These are phyloP conservation scores for Cydia pomonella DNA, from an alignment of 1,140 invertebrate genomes.

Conservation along the genomic window DNA sequence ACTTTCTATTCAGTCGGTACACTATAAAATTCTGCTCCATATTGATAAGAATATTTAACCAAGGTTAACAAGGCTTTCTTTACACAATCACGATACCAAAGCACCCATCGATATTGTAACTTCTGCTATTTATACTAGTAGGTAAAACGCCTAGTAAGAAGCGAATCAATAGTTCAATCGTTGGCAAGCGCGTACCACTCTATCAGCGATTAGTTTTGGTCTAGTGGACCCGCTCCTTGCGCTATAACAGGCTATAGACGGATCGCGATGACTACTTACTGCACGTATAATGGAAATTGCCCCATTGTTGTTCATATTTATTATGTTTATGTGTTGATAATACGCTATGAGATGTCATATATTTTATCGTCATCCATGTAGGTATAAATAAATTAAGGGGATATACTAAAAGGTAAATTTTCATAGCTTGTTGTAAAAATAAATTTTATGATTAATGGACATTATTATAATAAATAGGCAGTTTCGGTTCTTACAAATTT, in stretches of 20 bases:
- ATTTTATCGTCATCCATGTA: neutral
- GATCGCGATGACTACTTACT: conserved; percentile 44
- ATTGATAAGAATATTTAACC: neutral
- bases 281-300: neutral
- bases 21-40: neutral
- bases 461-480: no score
- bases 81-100: conserved; percentile 1
- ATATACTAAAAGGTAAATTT: no score
- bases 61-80: neutral
- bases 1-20: no score
- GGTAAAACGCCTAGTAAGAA: conserved; percentile 39
- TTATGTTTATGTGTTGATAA: neutral
- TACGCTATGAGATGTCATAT: neutral
- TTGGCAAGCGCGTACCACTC: conserved; percentile 67
- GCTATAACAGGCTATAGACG: conserved; percentile 35
- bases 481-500: no score
- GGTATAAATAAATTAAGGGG: no score
- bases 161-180: conserved; percentile 68
- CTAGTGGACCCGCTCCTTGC: conserved; percentile 62
- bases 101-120: conserved; percentile 9
- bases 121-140: conserved; percentile 13
- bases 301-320: neutral
- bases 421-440: no score
- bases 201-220: conserved; percentile 77
- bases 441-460: no score